Evolutionary conservation across 2,113 vertebrate species (phyloP).

Genomic region (Typhlomys cinereus): DNA sequence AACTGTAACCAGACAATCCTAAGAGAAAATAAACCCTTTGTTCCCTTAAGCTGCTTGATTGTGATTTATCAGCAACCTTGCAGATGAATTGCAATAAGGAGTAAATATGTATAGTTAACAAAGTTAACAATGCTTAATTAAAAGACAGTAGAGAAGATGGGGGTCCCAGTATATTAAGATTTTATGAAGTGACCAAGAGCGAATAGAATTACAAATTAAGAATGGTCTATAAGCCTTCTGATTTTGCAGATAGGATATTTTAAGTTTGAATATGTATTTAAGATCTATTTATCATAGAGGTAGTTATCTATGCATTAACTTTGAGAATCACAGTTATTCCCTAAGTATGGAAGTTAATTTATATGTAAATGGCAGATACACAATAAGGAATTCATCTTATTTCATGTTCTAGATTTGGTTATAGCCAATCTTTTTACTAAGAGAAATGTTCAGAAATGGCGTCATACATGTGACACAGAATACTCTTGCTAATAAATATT

Average conservation of each 20-base stretch:
- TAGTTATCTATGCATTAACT: not conserved
- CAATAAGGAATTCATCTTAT: not conserved
- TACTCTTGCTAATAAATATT: not conserved
- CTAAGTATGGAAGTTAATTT: not conserved
- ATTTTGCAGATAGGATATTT: slow-evolving; percentile 15
- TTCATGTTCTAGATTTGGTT: not conserved
- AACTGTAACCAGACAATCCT: too few relatives aligned
- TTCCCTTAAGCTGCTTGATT: too few relatives aligned
- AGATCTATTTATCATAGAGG: not conserved
- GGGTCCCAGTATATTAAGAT: not conserved
- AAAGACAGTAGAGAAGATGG: not conserved
- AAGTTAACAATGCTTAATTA: not conserved
- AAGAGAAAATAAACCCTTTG: too few relatives aligned
- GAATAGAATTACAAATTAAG: not conserved
- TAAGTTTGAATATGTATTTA: not conserved
- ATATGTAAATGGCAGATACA: not conserved
- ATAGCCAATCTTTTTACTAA: slow-evolving; percentile 11
- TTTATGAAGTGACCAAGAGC: not conserved
- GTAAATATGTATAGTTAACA: too few relatives aligned
- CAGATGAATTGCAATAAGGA: too few relatives aligned
- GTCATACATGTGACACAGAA: not conserved
- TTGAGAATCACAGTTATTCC: not conserved
- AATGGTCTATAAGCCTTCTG: not conserved
- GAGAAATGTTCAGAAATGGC: slow-evolving; percentile 10
- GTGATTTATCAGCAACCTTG: too few relatives aligned